Evolutionary conservation across 2,888 invertebrate genomes (phyloP).

Genomic region (Leucoma salicis): DNA sequence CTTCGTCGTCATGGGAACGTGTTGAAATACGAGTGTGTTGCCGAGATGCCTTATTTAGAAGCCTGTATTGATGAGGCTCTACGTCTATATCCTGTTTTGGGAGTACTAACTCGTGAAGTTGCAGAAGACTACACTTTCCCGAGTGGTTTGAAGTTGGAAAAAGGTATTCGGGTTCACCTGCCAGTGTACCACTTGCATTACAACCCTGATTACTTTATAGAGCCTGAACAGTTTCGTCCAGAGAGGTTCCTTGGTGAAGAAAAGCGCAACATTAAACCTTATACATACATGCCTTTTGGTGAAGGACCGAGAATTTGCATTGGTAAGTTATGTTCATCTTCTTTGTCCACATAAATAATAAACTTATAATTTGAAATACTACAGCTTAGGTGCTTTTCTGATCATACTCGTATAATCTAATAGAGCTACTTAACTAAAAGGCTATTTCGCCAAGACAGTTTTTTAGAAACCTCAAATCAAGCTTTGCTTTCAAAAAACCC

Average conservation of each 20-base stretch:
- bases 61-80: not conserved
- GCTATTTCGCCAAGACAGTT: too few relatives aligned
- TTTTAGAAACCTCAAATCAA: too few relatives aligned
- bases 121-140: not conserved
- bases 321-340: slow-evolving; percentile 42
- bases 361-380: too few relatives aligned
- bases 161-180: not conserved
- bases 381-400: too few relatives aligned
- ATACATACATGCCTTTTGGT: slow-evolving; percentile 52
- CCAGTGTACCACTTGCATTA: not conserved
- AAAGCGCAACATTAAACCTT: slow-evolving; percentile 36
- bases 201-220: slow-evolving; percentile 41
- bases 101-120: not conserved
- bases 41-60: not conserved
- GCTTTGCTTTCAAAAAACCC: too few relatives aligned
- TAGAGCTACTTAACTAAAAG: too few relatives aligned
- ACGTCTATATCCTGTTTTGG: not conserved
- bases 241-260: slow-evolving; percentile 47
- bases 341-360: too few relatives aligned
- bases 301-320: slow-evolving; percentile 54
- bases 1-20: not conserved
- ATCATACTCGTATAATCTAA: too few relatives aligned
- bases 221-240: slow-evolving; percentile 43
- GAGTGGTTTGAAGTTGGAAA: not conserved
- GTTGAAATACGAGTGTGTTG: not conserved